Percentiles rank a stretch among this genome's conserved stretches.
Evolutionary conservation across 2,113 vertebrate species (phyloP).

Genomic region (Spermophilus dauricus): DNA sequence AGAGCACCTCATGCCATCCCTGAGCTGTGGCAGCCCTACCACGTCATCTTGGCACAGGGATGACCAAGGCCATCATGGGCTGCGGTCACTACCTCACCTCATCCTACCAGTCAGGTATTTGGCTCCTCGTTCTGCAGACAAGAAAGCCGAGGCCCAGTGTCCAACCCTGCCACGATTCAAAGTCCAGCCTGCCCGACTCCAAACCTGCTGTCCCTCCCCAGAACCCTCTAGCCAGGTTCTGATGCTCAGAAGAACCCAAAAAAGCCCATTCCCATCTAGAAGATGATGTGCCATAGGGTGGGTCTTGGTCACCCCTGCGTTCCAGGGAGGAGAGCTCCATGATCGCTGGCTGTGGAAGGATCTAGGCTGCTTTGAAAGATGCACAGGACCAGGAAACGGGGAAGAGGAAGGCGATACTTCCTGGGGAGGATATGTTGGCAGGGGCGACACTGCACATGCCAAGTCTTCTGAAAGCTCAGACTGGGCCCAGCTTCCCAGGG

Average conservation of each 20-base stretch:
- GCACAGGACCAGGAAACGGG: neutral
- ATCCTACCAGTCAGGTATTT: too few relatives aligned
- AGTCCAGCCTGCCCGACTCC: neutral
- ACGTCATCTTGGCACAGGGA: fast-evolving
- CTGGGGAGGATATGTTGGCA: fast-evolving
- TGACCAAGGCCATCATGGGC: fast-evolving
- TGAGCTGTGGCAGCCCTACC: fast-evolving
- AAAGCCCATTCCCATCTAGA: fast-evolving
- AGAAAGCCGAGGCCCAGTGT: neutral
- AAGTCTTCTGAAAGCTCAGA: neutral
- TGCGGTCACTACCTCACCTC: too few relatives aligned
- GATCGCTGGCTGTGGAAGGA: fast-evolving
- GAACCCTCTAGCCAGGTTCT: neutral
- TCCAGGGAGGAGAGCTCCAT: neutral
- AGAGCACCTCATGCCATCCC: too few relatives aligned
- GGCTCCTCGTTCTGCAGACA: neutral
- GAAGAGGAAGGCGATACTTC: neutral
- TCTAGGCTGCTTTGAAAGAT: neutral
- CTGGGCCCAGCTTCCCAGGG: neutral
- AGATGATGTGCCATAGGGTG: neutral
- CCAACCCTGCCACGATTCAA: neutral
- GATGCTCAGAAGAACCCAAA: neutral
- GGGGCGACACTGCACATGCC: fast-evolving
- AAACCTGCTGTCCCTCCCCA: neutral
- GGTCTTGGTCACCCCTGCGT: fast-evolving